These are phyloP conservation scores for Drosophila neocordata DNA, from an alignment of 1,140 invertebrate genomes.

Conservation along the genomic window DNA sequence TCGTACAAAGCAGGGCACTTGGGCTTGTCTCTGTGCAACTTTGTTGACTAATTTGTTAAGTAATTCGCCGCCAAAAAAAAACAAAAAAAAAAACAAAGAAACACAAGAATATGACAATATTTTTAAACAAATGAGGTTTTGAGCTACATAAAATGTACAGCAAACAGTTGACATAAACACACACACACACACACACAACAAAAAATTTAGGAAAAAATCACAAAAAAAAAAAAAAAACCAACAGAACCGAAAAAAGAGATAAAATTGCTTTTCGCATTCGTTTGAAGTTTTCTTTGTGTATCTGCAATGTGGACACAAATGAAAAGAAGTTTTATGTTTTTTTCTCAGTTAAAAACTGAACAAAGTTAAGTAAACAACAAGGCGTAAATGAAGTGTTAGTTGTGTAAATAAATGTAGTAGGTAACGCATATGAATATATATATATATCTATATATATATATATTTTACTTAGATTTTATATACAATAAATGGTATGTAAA, in stretches of 20 bases:
- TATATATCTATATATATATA: slow-evolving; percentile 31
- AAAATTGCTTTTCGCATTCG: slow-evolving; percentile 70
- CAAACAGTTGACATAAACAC: slow-evolving; percentile 57
- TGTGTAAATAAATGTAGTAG: slow-evolving; percentile 77
- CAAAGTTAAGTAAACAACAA: slow-evolving; percentile 64
- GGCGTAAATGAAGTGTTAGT: slow-evolving; percentile 68
- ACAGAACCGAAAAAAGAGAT: not conserved
- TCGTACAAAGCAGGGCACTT: slow-evolving; percentile 62
- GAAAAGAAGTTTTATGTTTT: slow-evolving; percentile 73
- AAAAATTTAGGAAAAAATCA: not conserved
- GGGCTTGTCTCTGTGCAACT: slow-evolving; percentile 67
- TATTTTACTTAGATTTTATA: slow-evolving; percentile 50
- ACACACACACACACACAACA: no score
- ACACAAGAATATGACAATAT: slow-evolving; percentile 42
- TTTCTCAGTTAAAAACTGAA: slow-evolving; percentile 59
- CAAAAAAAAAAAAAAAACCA: not conserved
- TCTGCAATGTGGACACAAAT: slow-evolving; percentile 39
- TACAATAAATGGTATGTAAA: slow-evolving; percentile 64
- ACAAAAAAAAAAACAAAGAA: slow-evolving; percentile 23
- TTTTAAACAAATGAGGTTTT: slow-evolving; percentile 53
- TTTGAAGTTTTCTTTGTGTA: slow-evolving; percentile 61
- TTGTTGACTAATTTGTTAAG: slow-evolving; percentile 81
- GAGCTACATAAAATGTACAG: slow-evolving; percentile 20
- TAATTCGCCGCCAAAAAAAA: slow-evolving; percentile 67
- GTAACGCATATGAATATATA: slow-evolving; percentile 54